Evolutionary conservation across 1,140 invertebrate species (phyloP).

Genomic region (Euwallacea fornicatus): DNA sequence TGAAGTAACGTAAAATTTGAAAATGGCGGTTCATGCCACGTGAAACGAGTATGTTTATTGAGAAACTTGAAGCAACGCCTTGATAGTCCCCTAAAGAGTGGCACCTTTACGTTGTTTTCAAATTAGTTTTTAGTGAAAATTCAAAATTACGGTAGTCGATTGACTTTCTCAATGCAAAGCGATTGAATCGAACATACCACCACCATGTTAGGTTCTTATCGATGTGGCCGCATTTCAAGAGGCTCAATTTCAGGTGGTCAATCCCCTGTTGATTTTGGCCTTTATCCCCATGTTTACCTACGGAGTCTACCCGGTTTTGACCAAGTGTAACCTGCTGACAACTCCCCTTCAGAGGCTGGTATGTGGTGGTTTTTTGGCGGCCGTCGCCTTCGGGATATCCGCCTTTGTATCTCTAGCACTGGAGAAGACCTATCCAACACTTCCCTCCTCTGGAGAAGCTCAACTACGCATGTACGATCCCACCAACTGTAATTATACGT

Average conservation of each 20-base stretch:
- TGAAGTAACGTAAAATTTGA: no score
- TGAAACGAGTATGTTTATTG: no score
- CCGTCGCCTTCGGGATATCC: constrained; percentile 83
- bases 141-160: no score
- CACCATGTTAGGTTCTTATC: no score
- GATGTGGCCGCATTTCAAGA: background rate
- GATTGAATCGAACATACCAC: no score
- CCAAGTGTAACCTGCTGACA: constrained; percentile 61
- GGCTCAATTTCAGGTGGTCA: constrained; percentile 62
- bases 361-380: constrained; percentile 81
- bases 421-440: constrained; percentile 67
- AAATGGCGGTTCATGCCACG: no score
- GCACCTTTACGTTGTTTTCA: no score
- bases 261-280: constrained; percentile 81
- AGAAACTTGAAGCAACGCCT: no score
- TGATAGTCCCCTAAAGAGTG: no score
- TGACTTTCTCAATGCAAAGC: no score
- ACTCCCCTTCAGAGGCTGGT: constrained; percentile 76
- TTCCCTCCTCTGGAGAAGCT: constrained; percentile 60
- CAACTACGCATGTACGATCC: constrained; percentile 75
- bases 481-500: constrained; percentile 25
- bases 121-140: no score
- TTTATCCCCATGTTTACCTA: constrained; percentile 88
- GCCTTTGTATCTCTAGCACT: constrained; percentile 56
- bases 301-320: constrained; percentile 61